Evolutionary conservation across 2,113 vertebrate species (phyloP).

Genomic region (Austrofundulus limnaeus): DNA sequence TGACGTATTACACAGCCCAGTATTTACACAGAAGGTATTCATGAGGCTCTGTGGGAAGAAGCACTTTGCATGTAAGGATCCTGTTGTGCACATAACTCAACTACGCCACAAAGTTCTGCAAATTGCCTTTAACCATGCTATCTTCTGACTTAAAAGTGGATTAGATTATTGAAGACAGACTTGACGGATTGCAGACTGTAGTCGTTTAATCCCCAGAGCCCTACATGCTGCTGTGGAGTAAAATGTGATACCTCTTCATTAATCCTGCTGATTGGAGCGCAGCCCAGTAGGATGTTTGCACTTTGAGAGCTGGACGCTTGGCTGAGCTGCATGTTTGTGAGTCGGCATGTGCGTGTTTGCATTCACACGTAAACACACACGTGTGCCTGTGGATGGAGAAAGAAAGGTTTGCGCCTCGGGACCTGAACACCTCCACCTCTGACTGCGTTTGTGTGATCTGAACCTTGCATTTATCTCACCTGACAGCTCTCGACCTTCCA

Average conservation of each 20-base stretch:
- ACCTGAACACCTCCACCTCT: conserved; percentile 57
- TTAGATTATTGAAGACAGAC: conserved; percentile 73
- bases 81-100: conserved; percentile 70
- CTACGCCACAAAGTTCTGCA: conserved; percentile 54
- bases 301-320: conserved; percentile 33
- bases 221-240: conserved; percentile 63
- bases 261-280: conserved; percentile 73
- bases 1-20: conserved; percentile 16
- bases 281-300: conserved; percentile 66
- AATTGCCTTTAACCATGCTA: conserved; percentile 59
- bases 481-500: conserved; percentile 71
- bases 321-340: conserved; percentile 36
- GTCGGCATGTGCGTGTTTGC: background rate
- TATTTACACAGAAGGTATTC: conserved; percentile 60
- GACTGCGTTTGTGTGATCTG: conserved; percentile 45
- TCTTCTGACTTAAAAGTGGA: conserved; percentile 64
- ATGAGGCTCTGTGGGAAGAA: conserved; percentile 47
- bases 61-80: conserved; percentile 67
- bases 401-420: conserved; percentile 46
- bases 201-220: conserved; percentile 57
- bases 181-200: conserved; percentile 61
- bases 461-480: conserved; percentile 73
- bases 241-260: conserved; percentile 76
- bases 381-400: conserved; percentile 31
- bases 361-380: conserved; percentile 17